Base-by-base conservation (phyloP, 2,113 vertebrate species). In the Strix aluco region DNA sequence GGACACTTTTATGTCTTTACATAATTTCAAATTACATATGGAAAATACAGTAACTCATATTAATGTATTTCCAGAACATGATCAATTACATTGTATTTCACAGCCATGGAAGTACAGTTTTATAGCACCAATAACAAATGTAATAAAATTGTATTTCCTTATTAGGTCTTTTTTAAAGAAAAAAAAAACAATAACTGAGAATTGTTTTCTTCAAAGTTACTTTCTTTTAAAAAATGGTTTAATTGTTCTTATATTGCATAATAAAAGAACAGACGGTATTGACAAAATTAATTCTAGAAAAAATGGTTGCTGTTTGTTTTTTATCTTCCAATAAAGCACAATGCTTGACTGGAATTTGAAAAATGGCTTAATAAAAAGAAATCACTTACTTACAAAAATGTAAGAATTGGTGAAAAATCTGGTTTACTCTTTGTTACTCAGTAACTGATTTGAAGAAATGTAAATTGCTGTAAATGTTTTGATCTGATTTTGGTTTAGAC, bases 1-100 rank as follows among this genome's bases (percentile, higher is more conserved):
- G 82, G 78, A 96, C 57, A 96, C 74, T 92, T 98, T 98, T 93
- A 97, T 29, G n/a, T 82, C 72, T 92, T 92, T 95, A 91, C 54
- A 96, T 97, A 96, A 97, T 97, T 97, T 97, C 83, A 98, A 97
- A 96, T 97, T 97, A 97, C 59, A 96, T 97, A 96, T 94, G 90
- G 97, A 97, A 97, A 97, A 96, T 97, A 97, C 90, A 96, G 85
- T 98, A 97, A 97, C 91, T 97, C 94, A 96, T 96, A 97, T 97
- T 97, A 98, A 98, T 97, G 90, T 29, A 94, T 98, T 98, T 98
- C 82, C 81, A 94, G 65, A 86, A 95, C 86, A 94, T 96, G 93
- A 98, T 98, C 97, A 98, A 98, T 97, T 97, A 94, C 91, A 66
- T 92, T 97, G 86, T 91, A 95, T 97, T 98, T 97, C 54, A 69